Evolutionary conservation across 2,888 invertebrate species (phyloP).

Genomic region (Exephanes ischioxanthus): DNA sequence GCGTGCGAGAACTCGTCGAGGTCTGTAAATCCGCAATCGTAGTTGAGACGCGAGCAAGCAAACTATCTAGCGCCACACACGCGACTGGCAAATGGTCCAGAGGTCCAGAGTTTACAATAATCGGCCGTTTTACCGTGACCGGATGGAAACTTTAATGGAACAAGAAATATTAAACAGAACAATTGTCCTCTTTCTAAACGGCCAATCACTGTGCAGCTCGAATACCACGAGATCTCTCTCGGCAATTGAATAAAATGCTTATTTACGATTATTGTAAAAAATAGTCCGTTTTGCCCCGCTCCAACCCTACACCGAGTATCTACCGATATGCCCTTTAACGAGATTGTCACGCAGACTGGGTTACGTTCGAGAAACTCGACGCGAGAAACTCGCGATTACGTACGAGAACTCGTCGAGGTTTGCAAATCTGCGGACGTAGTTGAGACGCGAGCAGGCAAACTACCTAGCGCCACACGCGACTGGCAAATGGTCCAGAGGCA

Average conservation of each 20-base stretch:
- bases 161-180: background rate
- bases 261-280: conserved; percentile 25
- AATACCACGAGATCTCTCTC: background rate
- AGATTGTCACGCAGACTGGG: background rate
- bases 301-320: background rate
- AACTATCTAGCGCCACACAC: conserved; percentile 29
- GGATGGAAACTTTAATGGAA: background rate
- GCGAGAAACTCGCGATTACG: conserved; percentile 20
- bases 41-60: background rate
- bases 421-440: background rate
- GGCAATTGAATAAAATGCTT: conserved; percentile 55
- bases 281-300: too few relatives aligned
- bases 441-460: conserved; percentile 1
- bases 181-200: background rate
- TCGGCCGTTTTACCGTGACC: background rate
- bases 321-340: background rate
- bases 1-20: conserved; percentile 4
- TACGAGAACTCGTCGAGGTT: background rate
- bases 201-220: conserved; percentile 3
- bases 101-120: background rate
- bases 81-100: conserved; percentile 1
- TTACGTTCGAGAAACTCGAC: conserved; percentile 6
- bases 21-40: background rate
- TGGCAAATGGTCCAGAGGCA: background rate
- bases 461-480: conserved; percentile 32